Evolutionary conservation across 2,113 vertebrate species (phyloP).

Genomic region (Chinchilla lanigera): DNA sequence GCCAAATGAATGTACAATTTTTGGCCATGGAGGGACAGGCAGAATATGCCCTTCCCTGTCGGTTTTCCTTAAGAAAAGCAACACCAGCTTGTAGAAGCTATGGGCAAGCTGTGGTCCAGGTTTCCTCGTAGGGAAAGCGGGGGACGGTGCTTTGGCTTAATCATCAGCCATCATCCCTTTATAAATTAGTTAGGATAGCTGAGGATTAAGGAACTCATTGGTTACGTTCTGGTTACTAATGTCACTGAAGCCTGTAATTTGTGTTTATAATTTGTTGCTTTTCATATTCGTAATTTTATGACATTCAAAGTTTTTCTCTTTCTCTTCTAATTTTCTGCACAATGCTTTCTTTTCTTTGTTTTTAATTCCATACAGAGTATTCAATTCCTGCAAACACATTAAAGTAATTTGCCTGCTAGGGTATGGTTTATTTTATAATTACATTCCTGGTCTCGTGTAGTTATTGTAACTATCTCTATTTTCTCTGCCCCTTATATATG

Average conservation of each 20-base stretch:
- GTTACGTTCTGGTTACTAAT: not conserved
- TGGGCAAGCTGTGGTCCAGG: not conserved
- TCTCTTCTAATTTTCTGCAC: slow-evolving; percentile 52
- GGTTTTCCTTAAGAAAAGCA: not conserved
- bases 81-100: not conserved
- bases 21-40: not conserved
- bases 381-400: slow-evolving; percentile 64
- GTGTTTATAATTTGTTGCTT: not conserved
- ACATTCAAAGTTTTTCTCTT: not conserved
- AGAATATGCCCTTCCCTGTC: not conserved
- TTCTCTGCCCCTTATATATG: slow-evolving; percentile 22
- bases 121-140: not conserved
- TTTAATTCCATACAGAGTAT: slow-evolving; percentile 39
- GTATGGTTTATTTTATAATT: slow-evolving; percentile 49
- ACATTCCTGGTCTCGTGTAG: not conserved
- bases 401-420: slow-evolving; percentile 66
- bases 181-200: not conserved
- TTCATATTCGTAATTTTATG: slow-evolving; percentile 59
- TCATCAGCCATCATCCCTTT: not conserved
- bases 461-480: not conserved
- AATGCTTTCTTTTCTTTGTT: slow-evolving; percentile 48
- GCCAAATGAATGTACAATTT: not conserved
- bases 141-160: not conserved
- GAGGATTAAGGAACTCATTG: not conserved
- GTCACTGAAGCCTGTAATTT: not conserved